phyloP scores from a whole-genome alignment of 2,113 vertebrate species.

The Cyrtonyx montezumae region DNA sequence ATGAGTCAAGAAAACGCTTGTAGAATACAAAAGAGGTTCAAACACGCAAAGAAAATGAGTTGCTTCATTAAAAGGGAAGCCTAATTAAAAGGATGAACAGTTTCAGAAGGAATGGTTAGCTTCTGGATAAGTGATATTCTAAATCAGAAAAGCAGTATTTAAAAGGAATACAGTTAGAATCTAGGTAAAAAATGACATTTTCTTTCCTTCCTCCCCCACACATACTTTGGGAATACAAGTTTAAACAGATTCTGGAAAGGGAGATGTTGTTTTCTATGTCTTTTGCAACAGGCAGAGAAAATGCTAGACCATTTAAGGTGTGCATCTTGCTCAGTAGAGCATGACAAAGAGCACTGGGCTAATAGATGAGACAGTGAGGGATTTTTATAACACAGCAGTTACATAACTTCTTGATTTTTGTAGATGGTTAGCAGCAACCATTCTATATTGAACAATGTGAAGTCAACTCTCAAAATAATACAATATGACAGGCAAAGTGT shows the following conservation, averaged over 20 bases:
- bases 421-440: neutral
- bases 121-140: neutral
- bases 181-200: neutral
- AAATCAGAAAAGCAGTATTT: neutral
- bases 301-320: neutral
- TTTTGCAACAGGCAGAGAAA: neutral
- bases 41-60: neutral
- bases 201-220: neutral
- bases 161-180: neutral
- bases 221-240: neutral
- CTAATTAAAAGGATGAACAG: neutral
- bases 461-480: slow-evolving; percentile 4
- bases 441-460: neutral
- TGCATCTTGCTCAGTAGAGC: neutral
- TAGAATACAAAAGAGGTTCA: neutral
- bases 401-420: neutral
- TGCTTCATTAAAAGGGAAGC: neutral
- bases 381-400: neutral
- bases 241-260: neutral
- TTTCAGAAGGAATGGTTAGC: neutral
- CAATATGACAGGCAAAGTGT: neutral
- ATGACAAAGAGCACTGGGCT: neutral
- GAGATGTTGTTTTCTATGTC: neutral
- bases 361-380: neutral
- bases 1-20: neutral